phyloP scores from a whole-genome alignment of 1,140 invertebrate species.

The Reticulitermes speratus region DNA sequence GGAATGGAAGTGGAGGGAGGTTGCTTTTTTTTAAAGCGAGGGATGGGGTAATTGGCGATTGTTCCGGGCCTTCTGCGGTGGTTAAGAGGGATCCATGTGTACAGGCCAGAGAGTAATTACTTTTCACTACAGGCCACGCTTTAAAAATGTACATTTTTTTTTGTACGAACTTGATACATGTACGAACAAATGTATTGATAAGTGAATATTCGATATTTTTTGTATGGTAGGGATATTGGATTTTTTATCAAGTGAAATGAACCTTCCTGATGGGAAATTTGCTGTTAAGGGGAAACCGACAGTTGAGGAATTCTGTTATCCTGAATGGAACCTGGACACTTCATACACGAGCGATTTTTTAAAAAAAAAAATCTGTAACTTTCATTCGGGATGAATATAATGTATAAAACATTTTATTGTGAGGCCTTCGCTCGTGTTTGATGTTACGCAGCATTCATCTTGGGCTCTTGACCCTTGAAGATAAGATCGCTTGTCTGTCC shows the following conservation, averaged over 20 bases:
- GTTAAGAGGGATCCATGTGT: background rate
- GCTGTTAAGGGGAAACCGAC: background rate
- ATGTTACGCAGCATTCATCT: no score
- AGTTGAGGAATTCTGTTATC: background rate
- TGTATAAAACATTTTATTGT: no score
- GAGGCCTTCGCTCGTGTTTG: no score
- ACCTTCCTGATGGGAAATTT: slow-evolving; percentile 5
- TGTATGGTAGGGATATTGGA: slow-evolving; percentile 5
- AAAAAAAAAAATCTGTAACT: no score
- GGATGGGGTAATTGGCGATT: slow-evolving; percentile 16
- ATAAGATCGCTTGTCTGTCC: no score
- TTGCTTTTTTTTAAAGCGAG: background rate
- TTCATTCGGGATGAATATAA: no score
- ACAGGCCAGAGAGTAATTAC: slow-evolving; percentile 7
- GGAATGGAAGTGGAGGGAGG: background rate
- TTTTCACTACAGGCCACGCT: slow-evolving; percentile 14
- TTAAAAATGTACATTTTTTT: background rate
- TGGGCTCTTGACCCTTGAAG: no score
- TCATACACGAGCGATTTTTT: no score
- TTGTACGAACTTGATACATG: background rate
- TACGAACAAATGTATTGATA: background rate
- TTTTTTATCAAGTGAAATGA: background rate
- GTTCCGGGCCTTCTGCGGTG: background rate
- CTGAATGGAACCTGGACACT: background rate
- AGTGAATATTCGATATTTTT: background rate